These are phyloP conservation scores for Phytoseiulus persimilis DNA, from an alignment of 2,888 invertebrate species.

Conservation along the genomic window DNA sequence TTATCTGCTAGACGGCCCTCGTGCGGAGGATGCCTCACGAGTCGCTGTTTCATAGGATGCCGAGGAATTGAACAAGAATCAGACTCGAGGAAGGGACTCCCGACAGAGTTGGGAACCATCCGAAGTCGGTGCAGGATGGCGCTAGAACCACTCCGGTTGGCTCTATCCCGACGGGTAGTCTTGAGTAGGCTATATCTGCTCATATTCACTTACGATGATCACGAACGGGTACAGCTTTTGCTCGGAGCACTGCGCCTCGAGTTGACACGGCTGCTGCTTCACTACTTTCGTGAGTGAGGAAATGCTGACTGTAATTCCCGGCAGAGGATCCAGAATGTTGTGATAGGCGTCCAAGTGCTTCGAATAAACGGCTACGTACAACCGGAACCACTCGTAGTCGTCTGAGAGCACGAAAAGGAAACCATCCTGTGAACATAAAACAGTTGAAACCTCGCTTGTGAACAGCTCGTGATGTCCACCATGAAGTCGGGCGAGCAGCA, in stretches of 20 bases:
- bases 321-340: slow-evolving; percentile 34
- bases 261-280: slow-evolving; percentile 13
- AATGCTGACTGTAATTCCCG: slow-evolving; percentile 22
- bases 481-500: no score
- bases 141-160: no score
- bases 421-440: neutral
- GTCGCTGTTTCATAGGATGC: no score
- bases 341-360: slow-evolving; percentile 34
- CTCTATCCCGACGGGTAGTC: no score
- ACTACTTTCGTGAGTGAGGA: slow-evolving; percentile 11
- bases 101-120: no score
- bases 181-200: no score
- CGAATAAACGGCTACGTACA: slow-evolving; percentile 23
- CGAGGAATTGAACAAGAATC: no score
- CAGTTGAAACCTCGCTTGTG: neutral
- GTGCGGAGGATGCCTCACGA: no score
- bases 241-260: slow-evolving; percentile 22
- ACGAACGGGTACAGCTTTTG: slow-evolving; percentile 20
- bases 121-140: no score
- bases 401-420: slow-evolving; percentile 31
- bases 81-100: no score
- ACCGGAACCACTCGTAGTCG: slow-evolving; percentile 34
- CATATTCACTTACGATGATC: slow-evolving; percentile 19
- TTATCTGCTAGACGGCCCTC: no score
- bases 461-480: neutral